Conservation (phyloP, 30 jellyfish, hydroid and myxozoan species). For the Sanderia malayensis region DNA sequence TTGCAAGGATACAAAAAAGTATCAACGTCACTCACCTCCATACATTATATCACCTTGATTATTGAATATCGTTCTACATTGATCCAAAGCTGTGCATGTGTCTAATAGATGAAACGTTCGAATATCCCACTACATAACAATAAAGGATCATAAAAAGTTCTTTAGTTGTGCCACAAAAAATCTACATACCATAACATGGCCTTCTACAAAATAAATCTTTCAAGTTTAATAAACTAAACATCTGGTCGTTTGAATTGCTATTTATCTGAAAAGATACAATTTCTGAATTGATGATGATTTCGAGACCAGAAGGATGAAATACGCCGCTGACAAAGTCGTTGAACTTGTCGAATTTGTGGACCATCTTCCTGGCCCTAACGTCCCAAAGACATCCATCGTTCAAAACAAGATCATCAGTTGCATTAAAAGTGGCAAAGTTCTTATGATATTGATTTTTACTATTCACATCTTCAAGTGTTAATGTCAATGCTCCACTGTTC, state of each 20-base stretch:
- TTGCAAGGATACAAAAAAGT: too few relatives aligned
- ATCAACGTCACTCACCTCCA: slow-evolving; percentile 75
- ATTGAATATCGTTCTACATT: slow-evolving; percentile 75
- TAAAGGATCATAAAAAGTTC: too few relatives aligned
- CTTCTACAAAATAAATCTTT: too few relatives aligned
- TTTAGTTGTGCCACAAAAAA: too few relatives aligned
- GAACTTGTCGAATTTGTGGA: slow-evolving; percentile 90
- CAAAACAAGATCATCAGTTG: slow-evolving; percentile 81
- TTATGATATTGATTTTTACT: slow-evolving; percentile 58
- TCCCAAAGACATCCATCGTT: slow-evolving; percentile 98
- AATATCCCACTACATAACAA: slow-evolving; percentile 77
- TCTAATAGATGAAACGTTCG: slow-evolving; percentile 85
- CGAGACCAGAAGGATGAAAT: slow-evolving; percentile 95
- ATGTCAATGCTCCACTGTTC: slow-evolving; percentile 56
- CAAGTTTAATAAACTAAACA: too few relatives aligned
- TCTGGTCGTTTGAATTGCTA: too few relatives aligned
- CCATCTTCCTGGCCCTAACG: slow-evolving; percentile 71
- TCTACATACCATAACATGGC: too few relatives aligned
- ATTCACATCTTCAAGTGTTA: slow-evolving; percentile 64
- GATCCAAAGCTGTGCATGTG: slow-evolving; percentile 87
- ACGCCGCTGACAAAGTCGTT: slow-evolving; percentile 92
- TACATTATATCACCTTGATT: slow-evolving; percentile 70
- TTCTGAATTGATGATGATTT: slow-evolving; percentile 84
- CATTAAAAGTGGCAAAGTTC: slow-evolving; percentile 73
- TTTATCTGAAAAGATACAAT: slow-evolving; percentile 86